Percentiles rank a stretch among this genome's conserved stretches.
phyloP scores from a whole-genome alignment of 2,888 invertebrate genomes.

The Ormia ochracea region DNA sequence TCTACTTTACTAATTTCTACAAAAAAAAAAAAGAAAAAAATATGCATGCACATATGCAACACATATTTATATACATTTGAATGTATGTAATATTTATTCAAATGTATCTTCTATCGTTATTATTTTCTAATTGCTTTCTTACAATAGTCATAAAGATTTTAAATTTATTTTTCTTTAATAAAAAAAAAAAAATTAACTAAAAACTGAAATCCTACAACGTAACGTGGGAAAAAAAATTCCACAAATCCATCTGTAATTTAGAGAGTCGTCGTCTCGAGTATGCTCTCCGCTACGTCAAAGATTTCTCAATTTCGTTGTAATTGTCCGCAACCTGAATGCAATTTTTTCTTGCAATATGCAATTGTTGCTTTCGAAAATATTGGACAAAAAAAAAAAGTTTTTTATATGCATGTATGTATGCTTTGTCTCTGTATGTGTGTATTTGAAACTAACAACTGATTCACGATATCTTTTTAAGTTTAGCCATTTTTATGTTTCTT shows the following conservation, averaged over 20 bases:
- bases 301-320: conserved; percentile 39
- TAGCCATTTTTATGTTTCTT: conserved; percentile 16
- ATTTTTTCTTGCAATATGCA: conserved; percentile 51
- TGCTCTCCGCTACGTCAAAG: conserved; percentile 40
- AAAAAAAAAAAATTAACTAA: background rate
- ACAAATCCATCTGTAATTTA: conserved; percentile 27
- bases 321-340: conserved; percentile 44
- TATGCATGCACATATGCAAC: background rate
- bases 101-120: background rate
- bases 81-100: background rate
- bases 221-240: conserved; percentile 45
- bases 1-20: background rate
- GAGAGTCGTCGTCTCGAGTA: background rate
- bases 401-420: background rate
- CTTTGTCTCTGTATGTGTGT: background rate
- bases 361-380: conserved; percentile 43
- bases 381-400: conserved; percentile 18
- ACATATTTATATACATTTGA: no score
- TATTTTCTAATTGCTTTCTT: background rate
- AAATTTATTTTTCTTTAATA: background rate
- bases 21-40: background rate
- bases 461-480: conserved; percentile 49
- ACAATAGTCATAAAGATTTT: background rate
- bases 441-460: conserved; percentile 61
- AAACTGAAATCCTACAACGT: conserved; percentile 10